Conservation (phyloP, 2,888 invertebrate genomes). For the Phanerotoma sp. region DNA sequence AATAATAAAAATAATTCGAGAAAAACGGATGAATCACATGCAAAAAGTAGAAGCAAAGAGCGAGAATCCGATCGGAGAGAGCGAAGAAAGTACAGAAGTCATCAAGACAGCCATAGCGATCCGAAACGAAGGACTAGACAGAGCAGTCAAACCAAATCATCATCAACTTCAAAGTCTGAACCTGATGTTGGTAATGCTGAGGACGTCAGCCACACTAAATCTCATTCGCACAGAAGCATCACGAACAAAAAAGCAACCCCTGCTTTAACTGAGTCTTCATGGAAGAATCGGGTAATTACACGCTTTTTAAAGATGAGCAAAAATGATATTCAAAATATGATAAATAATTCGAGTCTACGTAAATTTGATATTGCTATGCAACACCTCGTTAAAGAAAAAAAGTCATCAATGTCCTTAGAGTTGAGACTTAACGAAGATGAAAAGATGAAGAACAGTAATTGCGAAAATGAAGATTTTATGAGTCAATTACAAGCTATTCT, state of each 20-base stretch:
- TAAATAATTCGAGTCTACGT: slow-evolving; percentile 51
- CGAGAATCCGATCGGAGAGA: background rate
- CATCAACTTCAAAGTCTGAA: background rate
- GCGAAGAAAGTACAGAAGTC: background rate
- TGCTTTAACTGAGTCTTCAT: slow-evolving; percentile 32
- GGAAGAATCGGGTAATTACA: slow-evolving; percentile 52
- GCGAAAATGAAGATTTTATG: slow-evolving; percentile 52
- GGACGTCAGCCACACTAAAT: background rate
- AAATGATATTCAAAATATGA: slow-evolving; percentile 54
- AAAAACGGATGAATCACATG: background rate
- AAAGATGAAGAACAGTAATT: slow-evolving; percentile 41
- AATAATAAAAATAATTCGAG: background rate
- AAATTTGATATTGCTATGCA: slow-evolving; percentile 55
- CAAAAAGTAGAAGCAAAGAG: background rate
- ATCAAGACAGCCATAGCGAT: background rate
- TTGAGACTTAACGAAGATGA: slow-evolving; percentile 51
- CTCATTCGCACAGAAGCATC: background rate
- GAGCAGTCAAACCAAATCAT: slow-evolving; percentile 7
- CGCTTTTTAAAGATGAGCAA: slow-evolving; percentile 54
- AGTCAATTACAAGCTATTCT: slow-evolving; percentile 60
- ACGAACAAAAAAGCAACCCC: background rate
- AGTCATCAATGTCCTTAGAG: slow-evolving; percentile 44
- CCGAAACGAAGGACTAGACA: background rate
- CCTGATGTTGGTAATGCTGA: background rate
- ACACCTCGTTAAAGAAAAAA: slow-evolving; percentile 50